Percentiles rank a stretch among this genome's conserved stretches.
Conservation (phyloP, 2,113 vertebrate species). For the Athene noctua region DNA sequence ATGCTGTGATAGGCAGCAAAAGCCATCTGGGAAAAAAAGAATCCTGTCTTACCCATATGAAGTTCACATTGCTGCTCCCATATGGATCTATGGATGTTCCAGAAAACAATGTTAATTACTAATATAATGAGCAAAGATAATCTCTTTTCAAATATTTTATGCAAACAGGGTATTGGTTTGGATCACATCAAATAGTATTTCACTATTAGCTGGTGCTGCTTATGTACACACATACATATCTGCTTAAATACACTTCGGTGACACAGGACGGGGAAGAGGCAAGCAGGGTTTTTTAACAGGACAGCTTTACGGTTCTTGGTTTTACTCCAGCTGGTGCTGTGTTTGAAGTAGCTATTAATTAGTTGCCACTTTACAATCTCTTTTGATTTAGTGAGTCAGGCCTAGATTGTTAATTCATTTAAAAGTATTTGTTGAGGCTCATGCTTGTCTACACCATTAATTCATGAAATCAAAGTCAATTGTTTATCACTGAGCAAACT, state of each 20-base stretch:
- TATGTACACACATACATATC: neutral
- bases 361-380: neutral
- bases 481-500: neutral
- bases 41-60: neutral
- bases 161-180: neutral
- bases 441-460: neutral
- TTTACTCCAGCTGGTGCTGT: neutral
- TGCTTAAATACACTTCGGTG: neutral
- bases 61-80: neutral
- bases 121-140: neutral
- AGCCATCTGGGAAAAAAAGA: neutral
- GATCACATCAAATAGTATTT: neutral
- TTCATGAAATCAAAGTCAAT: neutral
- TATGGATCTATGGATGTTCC: neutral
- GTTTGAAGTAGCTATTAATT: neutral
- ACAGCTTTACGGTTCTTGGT: neutral
- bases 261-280: neutral
- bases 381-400: neutral
- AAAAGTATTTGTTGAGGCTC: neutral
- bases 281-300: neutral
- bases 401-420: neutral
- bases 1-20: neutral
- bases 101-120: neutral
- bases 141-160: neutral
- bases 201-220: neutral